phyloP scores from a whole-genome alignment of 2,888 invertebrate genomes.

The Lasioglossum marginatum region DNA sequence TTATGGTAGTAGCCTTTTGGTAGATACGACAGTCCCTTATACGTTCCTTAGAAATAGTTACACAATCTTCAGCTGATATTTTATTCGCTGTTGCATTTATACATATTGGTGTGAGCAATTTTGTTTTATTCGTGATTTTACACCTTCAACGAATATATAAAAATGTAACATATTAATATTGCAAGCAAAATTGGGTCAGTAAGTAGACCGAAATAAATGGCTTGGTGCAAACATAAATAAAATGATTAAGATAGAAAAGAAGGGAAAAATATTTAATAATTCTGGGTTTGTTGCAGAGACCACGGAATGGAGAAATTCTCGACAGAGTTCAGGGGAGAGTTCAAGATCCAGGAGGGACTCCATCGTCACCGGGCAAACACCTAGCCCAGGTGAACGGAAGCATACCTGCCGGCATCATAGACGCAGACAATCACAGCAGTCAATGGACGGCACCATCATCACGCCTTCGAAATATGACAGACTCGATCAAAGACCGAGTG shows the following conservation, averaged over 20 bases:
- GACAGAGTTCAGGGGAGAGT: conserved; percentile 90
- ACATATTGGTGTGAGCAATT: not conserved
- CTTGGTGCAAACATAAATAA: too few species aligned
- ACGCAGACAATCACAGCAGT: conserved; percentile 83
- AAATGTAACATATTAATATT: not conserved
- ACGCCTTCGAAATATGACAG: conserved; percentile 85
- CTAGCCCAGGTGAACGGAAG: conserved; percentile 78
- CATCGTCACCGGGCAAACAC: conserved; percentile 75
- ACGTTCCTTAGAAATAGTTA: not conserved
- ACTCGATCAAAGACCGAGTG: conserved; percentile 89
- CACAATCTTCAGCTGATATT: not conserved
- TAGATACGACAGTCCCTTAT: not conserved
- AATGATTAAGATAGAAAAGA: not conserved
- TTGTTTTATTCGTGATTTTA: not conserved
- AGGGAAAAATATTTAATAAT: not conserved
- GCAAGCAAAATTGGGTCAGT: not conserved
- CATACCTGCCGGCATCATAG: conserved; percentile 82
- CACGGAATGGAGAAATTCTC: conserved; percentile 86
- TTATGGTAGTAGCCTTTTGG: not conserved
- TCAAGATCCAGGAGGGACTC: conserved; percentile 91
- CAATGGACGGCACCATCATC: conserved; percentile 75
- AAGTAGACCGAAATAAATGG: not conserved
- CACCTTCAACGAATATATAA: not conserved
- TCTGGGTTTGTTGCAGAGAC: conserved; percentile 85
- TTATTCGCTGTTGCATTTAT: not conserved